Percentiles rank a stretch among this genome's conserved stretches.
Conservation (phyloP, 37 sponge, comb jelly and placozoan genomes). For the Petrosia ficiformis region DNA sequence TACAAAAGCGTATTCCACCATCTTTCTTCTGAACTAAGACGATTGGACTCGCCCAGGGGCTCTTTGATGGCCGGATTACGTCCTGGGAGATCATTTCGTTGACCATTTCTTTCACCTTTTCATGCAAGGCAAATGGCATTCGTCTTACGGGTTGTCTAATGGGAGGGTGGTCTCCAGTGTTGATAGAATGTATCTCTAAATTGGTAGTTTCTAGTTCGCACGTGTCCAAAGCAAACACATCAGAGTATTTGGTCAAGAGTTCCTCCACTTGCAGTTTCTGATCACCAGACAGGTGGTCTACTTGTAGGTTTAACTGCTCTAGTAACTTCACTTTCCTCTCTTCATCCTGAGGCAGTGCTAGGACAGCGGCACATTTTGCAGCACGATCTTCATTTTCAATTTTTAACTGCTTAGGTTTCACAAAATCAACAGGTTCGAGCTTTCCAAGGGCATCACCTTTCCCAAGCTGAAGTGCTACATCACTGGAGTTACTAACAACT, state of each 20-base stretch:
- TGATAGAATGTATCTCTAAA: constrained; percentile 20
- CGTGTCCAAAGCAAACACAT: constrained; percentile 33
- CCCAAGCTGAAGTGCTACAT: neutral
- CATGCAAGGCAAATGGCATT: constrained; percentile 26
- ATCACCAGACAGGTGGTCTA: neutral
- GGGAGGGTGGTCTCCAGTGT: constrained; percentile 46
- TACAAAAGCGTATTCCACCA: constrained; percentile 42
- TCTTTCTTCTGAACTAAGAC: constrained; percentile 53
- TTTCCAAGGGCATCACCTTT: neutral
- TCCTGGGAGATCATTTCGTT: constrained; percentile 39
- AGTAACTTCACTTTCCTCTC: neutral
- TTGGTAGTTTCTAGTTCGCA: constrained; percentile 32
- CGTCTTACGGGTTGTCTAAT: constrained; percentile 43
- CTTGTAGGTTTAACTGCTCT: neutral
- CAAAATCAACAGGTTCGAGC: neutral
- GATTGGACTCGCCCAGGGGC: constrained; percentile 64
- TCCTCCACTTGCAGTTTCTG: neutral
- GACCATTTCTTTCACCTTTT: constrained; percentile 26
- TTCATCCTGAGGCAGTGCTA: neutral
- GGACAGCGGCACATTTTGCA: neutral
- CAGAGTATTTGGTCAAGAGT: neutral
- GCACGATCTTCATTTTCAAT: neutral
- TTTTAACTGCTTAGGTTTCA: too few relatives aligned
- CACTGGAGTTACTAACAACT: neutral
- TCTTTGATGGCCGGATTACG: constrained; percentile 40